Evolutionary conservation across 2,888 invertebrate species (phyloP), one percentile per base, ranked within the genome.

Genomic region (Gymnocheta viridis): DNA sequence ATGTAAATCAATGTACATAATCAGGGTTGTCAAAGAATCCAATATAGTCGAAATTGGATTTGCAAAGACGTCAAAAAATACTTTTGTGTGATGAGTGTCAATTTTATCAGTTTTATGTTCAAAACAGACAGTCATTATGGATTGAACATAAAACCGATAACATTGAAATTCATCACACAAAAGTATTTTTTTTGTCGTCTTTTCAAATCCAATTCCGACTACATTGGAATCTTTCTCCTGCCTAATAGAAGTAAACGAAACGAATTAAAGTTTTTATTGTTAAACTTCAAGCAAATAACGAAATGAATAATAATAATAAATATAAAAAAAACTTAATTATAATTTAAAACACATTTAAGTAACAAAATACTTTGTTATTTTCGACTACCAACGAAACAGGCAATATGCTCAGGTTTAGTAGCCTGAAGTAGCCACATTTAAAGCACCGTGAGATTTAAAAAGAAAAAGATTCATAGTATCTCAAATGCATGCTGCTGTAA

Each of bases 261-360:
- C 4, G 27, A 54, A 29, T 54, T 54, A 54, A 54, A n/a, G n/a
- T n/a, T n/a, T n/a, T n/a, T n/a, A n/a, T n/a, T n/a, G n/a, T n/a
- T 51, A 22, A 12, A 22, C 22, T 38, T 14, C 17, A 56, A 67
- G 4, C 5, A 58, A 47, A 51, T 22, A 24, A 54, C 17, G 12
- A 56, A 32, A 17, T 7, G 17, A 56, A 56, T 27, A 27, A n/a
- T 54, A 54, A 27, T 17, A 17, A 17, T 24, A 38, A 27, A 29
- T 1, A 56, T 41, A 24, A 77, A 60, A 41, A 19, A 54, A 72
- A 73, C 51, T 69, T 58, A 54, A 70, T 70, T 76, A 77, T 64
- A 82, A 77, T 82, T 70, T 49, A 24, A 76, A 70, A 76, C 22
- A 56, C 54, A 66, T 54, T 76, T 29, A 51, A 60, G 27, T 41